These are phyloP conservation scores for Cataglyphis livida DNA, from an alignment of 2,888 invertebrate genomes.

Conservation along the genomic window DNA sequence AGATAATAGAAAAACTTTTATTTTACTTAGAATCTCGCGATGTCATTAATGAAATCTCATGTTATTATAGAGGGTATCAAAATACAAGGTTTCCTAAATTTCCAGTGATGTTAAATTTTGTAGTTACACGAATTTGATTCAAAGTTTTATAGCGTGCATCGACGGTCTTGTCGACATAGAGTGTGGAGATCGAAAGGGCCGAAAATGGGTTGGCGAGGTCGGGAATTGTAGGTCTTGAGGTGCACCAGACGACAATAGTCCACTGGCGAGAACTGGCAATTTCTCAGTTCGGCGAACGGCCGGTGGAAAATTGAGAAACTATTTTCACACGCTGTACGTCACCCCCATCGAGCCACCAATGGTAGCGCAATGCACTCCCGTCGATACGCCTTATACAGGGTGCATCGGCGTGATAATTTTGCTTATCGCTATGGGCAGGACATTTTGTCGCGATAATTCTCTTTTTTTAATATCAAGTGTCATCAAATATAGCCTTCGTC, in stretches of 20 bases:
- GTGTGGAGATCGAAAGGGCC: conserved; percentile 23
- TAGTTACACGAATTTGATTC: neutral
- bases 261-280: conserved; percentile 74
- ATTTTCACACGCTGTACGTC: conserved; percentile 73
- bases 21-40: neutral
- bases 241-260: conserved; percentile 70
- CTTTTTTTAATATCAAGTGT: neutral
- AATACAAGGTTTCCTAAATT: neutral
- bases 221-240: conserved; percentile 66
- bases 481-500: conserved; percentile 38
- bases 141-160: neutral
- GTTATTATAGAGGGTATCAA: neutral
- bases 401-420: conserved; percentile 43
- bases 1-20: neutral
- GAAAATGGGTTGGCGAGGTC: conserved; percentile 68
- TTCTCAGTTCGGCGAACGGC: conserved; percentile 71
- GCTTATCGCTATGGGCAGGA: conserved; percentile 57
- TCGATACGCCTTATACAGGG: conserved; percentile 54
- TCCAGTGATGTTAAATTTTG: neutral
- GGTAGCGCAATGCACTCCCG: conserved; percentile 63
- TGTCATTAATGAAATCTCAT: neutral
- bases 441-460: conserved; percentile 56
- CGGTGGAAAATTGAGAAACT: conserved; percentile 78
- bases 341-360: conserved; percentile 62
- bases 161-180: neutral